Conservation (phyloP, 2,888 invertebrate species). For the Pachydiplax longipennis region DNA sequence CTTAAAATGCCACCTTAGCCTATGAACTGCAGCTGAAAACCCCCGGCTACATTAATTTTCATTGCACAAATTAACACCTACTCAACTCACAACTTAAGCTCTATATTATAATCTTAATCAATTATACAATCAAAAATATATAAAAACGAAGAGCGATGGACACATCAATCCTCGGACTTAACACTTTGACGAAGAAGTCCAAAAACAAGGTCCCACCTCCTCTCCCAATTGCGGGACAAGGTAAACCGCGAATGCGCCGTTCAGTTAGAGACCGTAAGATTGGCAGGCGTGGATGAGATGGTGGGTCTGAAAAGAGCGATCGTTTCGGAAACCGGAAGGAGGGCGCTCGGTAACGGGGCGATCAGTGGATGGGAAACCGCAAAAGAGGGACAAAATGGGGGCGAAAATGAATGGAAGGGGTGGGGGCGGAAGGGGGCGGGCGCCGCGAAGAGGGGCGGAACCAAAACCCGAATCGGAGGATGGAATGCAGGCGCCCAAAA, state of each 20-base stretch:
- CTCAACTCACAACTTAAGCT: too few species aligned
- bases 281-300: not conserved
- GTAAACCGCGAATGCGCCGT: not conserved
- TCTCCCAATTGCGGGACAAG: too few species aligned
- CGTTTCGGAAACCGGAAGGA: not conserved
- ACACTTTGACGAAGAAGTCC: too few species aligned
- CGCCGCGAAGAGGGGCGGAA: not conserved
- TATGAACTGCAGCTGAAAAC: too few species aligned
- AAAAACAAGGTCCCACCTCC: too few species aligned
- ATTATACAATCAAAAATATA: too few species aligned
- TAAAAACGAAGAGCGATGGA: too few species aligned
- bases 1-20: too few species aligned
- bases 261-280: not conserved
- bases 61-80: too few species aligned
- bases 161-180: too few species aligned
- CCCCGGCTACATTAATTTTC: too few species aligned
- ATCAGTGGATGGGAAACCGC: not conserved
- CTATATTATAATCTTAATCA: too few species aligned
- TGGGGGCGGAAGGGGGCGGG: not conserved
- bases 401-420: not conserved
- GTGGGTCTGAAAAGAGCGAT: not conserved
- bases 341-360: not conserved
- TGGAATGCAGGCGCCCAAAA: not conserved
- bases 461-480: not conserved
- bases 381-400: not conserved